A percentile compares a stretch with the other conserved stretches of the same genome.
Conservation (phyloP, 2,113 vertebrate genomes). For the Cololabis saira region DNA sequence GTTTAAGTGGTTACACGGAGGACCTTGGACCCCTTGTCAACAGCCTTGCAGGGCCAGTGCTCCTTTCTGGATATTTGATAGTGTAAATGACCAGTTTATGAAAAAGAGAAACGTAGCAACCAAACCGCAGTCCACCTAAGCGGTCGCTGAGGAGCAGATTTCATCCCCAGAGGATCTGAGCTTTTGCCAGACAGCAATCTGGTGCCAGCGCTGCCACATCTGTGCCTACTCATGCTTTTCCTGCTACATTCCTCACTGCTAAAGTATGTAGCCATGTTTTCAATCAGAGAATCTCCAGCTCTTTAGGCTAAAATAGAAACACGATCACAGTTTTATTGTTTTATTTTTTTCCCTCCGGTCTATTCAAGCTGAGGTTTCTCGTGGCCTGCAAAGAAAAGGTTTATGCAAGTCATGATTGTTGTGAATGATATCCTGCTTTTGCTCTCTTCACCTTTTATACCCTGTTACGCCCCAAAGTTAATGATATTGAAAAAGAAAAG, state of each 20-base stretch:
- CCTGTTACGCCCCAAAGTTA: slow-evolving; percentile 1
- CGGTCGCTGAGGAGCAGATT: slow-evolving; percentile 18
- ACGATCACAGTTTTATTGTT: slow-evolving; percentile 1
- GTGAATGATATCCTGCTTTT: background rate
- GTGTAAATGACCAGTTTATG: slow-evolving; percentile 41
- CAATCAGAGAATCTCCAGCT: slow-evolving; percentile 22
- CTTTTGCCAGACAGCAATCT: slow-evolving; percentile 9
- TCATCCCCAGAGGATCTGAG: background rate
- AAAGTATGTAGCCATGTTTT: slow-evolving; percentile 43
- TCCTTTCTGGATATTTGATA: slow-evolving; percentile 1
- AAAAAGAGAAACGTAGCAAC: slow-evolving; percentile 31
- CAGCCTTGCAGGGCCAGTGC: too few species aligned
- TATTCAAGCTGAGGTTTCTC: background rate
- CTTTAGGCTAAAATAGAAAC: slow-evolving; percentile 7
- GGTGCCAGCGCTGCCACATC: slow-evolving; percentile 44
- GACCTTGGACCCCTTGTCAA: too few species aligned
- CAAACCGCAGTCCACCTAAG: slow-evolving; percentile 33
- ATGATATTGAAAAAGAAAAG: background rate
- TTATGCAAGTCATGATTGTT: background rate
- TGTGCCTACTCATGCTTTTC: slow-evolving; percentile 42
- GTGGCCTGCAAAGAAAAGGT: background rate
- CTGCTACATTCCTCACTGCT: slow-evolving; percentile 21
- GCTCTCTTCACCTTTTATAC: slow-evolving; percentile 5
- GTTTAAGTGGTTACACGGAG: too few species aligned
- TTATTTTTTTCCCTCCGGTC: slow-evolving; percentile 4